Evolutionary conservation across 92 coral and sea anemone species (phyloP), one percentile per base, ranked within the genome.

Genomic region (Epizoanthus scotinus): DNA sequence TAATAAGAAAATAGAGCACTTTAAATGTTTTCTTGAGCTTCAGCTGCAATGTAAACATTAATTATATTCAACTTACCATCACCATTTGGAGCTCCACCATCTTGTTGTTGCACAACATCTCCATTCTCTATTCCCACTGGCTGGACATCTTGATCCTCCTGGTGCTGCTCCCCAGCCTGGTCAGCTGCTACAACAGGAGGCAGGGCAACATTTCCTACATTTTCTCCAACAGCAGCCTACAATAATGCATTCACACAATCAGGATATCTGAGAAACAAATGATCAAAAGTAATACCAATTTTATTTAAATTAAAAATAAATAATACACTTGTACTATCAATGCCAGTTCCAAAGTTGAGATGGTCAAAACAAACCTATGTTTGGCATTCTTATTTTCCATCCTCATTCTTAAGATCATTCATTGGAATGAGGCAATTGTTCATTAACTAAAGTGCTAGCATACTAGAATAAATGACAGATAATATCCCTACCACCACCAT

Each of bases 11-110:
- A 34, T 6, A 34, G 40, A 34, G 6, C 5, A 34, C 6, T 34
- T 0, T 34, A 34, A n/a, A n/a, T n/a, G n/a, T 34, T 34, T 34
- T 34, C 40, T 34, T 34, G 44, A 66, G 31, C 31, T 61, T 21
- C 18, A 61, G 19, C 31, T 61, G 18, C 31, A 61, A 47, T 47
- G 52, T 47, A 9, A 13, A 47, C 52, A 47, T 9, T 47, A 9
- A 47, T 47, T 47, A 47, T 47, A 9, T 47, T 12, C 52, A 47
- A 9, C 14, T 47, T 47, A 47, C 52, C 52, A 47, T 47, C 81
- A 19, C 81, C 81, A 59, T 59, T 59, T 21, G 81, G 81, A 58
- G 36, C 67, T 38, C 81, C 81, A 3, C 67, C 68, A 19, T 59
- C 81, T 18, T 75, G 68, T 19, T 73, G 79, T 44, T 73, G 79